These are phyloP conservation scores for Tetraodon nigroviridis DNA, from an alignment of 2,113 vertebrate species.

Conservation along the genomic window DNA sequence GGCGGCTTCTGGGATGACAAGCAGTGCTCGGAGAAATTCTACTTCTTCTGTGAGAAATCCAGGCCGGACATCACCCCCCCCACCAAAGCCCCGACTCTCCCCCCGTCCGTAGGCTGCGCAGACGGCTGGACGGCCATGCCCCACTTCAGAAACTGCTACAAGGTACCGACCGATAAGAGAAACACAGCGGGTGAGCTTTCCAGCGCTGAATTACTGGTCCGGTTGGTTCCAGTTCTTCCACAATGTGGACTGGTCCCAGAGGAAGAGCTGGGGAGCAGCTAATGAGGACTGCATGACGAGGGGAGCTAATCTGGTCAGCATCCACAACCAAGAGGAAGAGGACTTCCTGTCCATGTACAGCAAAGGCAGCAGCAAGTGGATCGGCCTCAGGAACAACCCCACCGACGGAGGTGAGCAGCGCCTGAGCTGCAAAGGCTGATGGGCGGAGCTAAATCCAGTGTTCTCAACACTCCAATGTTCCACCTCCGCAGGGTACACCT, in stretches of 20 bases:
- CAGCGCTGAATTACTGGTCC: not conserved
- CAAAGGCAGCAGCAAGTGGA: constrained; percentile 72
- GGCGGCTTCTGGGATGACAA: constrained; percentile 76
- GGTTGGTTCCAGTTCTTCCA: constrained; percentile 65
- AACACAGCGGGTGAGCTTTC: not conserved
- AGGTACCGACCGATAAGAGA: constrained; percentile 26
- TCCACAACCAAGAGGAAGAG: constrained; percentile 71
- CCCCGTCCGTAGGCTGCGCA: constrained; percentile 55
- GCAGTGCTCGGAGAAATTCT: constrained; percentile 51
- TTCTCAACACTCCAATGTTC: not conserved
- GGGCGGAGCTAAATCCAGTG: not conserved
- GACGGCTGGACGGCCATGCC: constrained; percentile 49
- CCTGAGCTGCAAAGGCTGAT: not conserved
- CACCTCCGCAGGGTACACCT: constrained; percentile 63
- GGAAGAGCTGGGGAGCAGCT: constrained; percentile 73
- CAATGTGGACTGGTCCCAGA: constrained; percentile 61
- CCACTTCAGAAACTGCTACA: constrained; percentile 72
- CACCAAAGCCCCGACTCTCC: constrained; percentile 61
- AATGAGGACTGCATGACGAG: constrained; percentile 67
- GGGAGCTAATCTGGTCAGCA: constrained; percentile 70
- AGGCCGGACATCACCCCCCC: constrained; percentile 73
- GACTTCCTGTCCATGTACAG: constrained; percentile 64
- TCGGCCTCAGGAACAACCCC: constrained; percentile 69
- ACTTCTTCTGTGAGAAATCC: constrained; percentile 70
- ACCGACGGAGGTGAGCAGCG: constrained; percentile 66